phyloP scores from a whole-genome alignment of 2,113 vertebrate species.

The Candoia aspera region DNA sequence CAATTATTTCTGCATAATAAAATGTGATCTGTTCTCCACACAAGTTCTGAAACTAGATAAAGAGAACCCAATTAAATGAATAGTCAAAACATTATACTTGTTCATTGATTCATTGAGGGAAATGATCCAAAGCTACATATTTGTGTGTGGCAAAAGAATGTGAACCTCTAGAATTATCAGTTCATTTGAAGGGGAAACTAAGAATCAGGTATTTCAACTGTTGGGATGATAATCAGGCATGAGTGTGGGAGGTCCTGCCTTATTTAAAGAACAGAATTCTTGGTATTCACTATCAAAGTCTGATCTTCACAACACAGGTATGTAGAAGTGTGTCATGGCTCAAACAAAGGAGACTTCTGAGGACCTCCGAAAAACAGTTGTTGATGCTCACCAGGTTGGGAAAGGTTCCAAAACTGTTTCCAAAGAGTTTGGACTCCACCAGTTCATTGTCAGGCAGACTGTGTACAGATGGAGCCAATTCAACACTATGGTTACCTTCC shows the following conservation, averaged over 20 bases:
- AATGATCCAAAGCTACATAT: not conserved
- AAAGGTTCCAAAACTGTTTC: not conserved
- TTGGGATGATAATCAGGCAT: not conserved
- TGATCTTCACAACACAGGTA: not conserved
- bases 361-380: not conserved
- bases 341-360: not conserved
- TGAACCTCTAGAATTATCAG: not conserved
- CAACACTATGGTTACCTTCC: not conserved
- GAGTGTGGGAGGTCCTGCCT: not conserved
- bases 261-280: not conserved
- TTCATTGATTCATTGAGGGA: not conserved
- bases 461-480: not conserved
- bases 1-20: not conserved
- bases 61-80: not conserved
- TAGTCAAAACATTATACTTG: not conserved
- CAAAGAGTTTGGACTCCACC: not conserved
- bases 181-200: not conserved
- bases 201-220: not conserved
- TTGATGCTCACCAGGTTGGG: not conserved
- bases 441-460: not conserved
- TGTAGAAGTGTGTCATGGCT: not conserved
- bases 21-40: not conserved
- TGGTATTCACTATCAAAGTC: not conserved
- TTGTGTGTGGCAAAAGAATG: not conserved
- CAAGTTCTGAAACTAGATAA: not conserved